Evolutionary conservation across 2,113 vertebrate species (phyloP), one percentile per base, ranked within the genome.

Genomic region (Apistogramma diplotaenia): DNA sequence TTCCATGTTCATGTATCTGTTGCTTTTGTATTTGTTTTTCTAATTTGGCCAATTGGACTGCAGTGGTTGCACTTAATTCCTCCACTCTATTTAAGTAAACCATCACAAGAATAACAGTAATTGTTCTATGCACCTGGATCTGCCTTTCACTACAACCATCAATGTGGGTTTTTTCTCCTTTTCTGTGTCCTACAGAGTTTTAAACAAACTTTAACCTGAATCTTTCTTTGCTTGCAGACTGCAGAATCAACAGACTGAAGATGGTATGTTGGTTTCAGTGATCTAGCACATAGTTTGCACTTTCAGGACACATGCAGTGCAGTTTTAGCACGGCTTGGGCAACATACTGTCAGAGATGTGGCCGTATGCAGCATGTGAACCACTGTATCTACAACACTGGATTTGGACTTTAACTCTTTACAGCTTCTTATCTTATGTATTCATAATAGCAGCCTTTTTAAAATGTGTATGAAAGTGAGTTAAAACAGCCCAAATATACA

Each of bases 221-320:
- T 1, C 19, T 55, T 35, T 74, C 23, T 86, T 89, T 85, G 25
- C 0, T 83, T 82, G 35, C 84, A 95, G 95, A 46, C 49, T 19
- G 9, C 65, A 83, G 76, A 85, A 49, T 76, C 79, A 67, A 58
- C 37, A 84, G 6, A 79, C 19, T 76, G 79, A 93, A 53, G 73
- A 83, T 72, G 93, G 95, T 95, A 91, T n/a, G 94, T 91, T 78
- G 51, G 7, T 37, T 79, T 83, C 55, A 13, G 33, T 59, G 1
- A 40, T 78, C 0, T 31, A 51, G 2, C 35, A 13, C 62, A 37
- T 9, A 4, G 4, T 29, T 21, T 25, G 11, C 35, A 15, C 70
- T 4, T 25, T 74, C 21, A 8, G 3, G 2, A 57, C 4, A 57
- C 5, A 27, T 8, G 49, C 46, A 67, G 35, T 65, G 62, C 16